phyloP scores from a whole-genome alignment of 1,140 invertebrate species.

The Nixonia krombeini region DNA sequence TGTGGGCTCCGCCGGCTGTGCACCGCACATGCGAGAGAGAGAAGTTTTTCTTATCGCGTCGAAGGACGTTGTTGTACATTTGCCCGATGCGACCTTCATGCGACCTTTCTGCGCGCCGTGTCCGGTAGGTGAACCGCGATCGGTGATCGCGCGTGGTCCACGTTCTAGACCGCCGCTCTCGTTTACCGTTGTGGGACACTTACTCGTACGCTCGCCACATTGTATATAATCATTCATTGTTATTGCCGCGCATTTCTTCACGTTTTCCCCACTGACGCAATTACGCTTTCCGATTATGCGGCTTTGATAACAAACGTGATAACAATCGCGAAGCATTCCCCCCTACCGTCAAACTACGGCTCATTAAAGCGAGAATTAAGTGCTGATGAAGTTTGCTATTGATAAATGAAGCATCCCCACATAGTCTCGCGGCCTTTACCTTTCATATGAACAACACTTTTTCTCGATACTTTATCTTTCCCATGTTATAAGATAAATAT shows the following conservation, averaged over 20 bases:
- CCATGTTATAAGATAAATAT: too few species aligned
- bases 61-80: constrained; percentile 42
- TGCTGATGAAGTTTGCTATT: too few species aligned
- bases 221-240: neutral
- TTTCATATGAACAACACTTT: too few species aligned
- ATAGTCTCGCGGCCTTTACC: too few species aligned
- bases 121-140: constrained; percentile 28
- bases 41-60: constrained; percentile 46
- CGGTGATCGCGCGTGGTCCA: neutral
- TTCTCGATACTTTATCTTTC: too few species aligned
- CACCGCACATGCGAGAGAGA: constrained; percentile 22
- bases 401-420: too few species aligned
- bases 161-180: neutral
- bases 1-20: constrained; percentile 20
- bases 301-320: too few species aligned
- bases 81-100: constrained; percentile 46
- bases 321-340: too few species aligned
- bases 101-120: constrained; percentile 38
- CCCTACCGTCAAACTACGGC: too few species aligned
- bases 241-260: neutral
- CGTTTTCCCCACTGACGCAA: neutral
- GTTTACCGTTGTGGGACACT: too few species aligned
- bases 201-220: neutral
- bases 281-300: too few species aligned
- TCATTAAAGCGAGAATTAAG: too few species aligned